Evolutionary conservation across 2,888 invertebrate species (phyloP).

Genomic region (Polietes domitor): DNA sequence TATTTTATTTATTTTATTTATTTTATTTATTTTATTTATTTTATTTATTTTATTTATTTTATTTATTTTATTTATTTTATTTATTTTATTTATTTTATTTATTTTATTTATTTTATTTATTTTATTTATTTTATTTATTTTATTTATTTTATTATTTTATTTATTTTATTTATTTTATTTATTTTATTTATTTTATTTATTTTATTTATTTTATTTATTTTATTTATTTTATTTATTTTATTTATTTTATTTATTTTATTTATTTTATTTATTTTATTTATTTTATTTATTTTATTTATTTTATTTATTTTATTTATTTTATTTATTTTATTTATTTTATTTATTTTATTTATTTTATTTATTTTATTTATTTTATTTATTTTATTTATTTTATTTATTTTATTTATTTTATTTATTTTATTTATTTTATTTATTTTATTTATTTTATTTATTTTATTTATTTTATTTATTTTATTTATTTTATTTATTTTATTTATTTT

Average conservation of each 20-base stretch:
- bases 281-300: not conserved
- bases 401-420: not conserved
- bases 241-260: not conserved
- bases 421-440: not conserved
- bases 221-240: not conserved
- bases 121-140: not conserved
- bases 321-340: not conserved
- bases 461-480: not conserved
- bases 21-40: not conserved
- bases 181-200: not conserved
- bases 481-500: not conserved
- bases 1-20: not conserved
- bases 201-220: not conserved
- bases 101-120: not conserved
- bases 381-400: not conserved
- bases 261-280: no score
- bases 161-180: no score
- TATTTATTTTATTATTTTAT: not conserved
- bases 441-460: no score
- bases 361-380: not conserved
- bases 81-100: not conserved
- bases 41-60: not conserved
- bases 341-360: not conserved
- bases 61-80: not conserved
- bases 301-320: not conserved